Evolutionary conservation across 2,888 invertebrate genomes (phyloP).

Genomic region (Drosophila mercatorum): DNA sequence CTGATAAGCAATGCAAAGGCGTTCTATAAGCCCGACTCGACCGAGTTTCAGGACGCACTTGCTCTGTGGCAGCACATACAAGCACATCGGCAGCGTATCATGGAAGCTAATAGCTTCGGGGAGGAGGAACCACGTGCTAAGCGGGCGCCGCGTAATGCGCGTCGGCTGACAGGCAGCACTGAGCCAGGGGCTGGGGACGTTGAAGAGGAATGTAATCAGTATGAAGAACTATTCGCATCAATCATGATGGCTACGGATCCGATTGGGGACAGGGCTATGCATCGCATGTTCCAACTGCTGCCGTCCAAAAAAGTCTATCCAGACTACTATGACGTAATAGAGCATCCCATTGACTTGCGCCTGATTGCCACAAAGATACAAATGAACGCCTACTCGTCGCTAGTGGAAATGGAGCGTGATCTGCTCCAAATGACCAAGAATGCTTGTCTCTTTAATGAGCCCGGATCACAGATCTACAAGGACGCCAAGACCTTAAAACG

Average conservation of each 20-base stretch:
- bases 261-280: slow-evolving; percentile 91
- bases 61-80: slow-evolving; percentile 94
- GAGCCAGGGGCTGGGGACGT: slow-evolving; percentile 89
- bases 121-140: slow-evolving; percentile 82
- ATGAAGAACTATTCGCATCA: slow-evolving; percentile 95
- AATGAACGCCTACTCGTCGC: slow-evolving; percentile 90
- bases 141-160: slow-evolving; percentile 79
- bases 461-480: slow-evolving; percentile 97
- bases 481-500: slow-evolving; percentile 94
- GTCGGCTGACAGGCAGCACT: slow-evolving; percentile 85
- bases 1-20: slow-evolving; percentile 97
- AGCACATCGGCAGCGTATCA: slow-evolving; percentile 82
- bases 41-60: slow-evolving; percentile 94
- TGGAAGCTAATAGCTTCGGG: slow-evolving; percentile 81
- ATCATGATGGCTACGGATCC: slow-evolving; percentile 94
- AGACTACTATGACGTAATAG: slow-evolving; percentile 97
- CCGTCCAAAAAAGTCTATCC: slow-evolving; percentile 97
- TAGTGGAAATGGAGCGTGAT: slow-evolving; percentile 95
- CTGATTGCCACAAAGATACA: slow-evolving; percentile 96
- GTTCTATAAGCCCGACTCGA: slow-evolving; percentile 94
- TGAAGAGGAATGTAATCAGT: slow-evolving; percentile 90
- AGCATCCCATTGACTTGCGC: slow-evolving; percentile 97
- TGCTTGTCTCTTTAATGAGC: slow-evolving; percentile 98
- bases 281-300: slow-evolving; percentile 94
- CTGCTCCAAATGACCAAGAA: slow-evolving; percentile 95